These are phyloP conservation scores for Clarias fuscus DNA, from an alignment of 2,797 vertebrate species.

Conservation along the genomic window DNA sequence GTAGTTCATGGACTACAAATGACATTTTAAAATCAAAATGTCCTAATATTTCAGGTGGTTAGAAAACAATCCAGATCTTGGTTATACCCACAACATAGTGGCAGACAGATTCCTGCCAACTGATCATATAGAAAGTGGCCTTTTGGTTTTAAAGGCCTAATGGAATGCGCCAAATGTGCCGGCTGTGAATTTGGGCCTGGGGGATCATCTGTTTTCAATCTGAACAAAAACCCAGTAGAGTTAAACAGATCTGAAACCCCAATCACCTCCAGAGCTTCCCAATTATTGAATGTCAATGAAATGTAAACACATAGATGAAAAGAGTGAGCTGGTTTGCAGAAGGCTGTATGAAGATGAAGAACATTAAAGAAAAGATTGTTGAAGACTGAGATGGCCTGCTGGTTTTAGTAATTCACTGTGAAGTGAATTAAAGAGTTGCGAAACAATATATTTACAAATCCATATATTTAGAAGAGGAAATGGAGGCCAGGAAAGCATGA, in stretches of 20 bases:
- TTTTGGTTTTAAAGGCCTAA: slow-evolving; percentile 25
- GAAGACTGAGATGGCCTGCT: not conserved
- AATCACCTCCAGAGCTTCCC: slow-evolving; percentile 27
- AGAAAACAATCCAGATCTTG: not conserved
- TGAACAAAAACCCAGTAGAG: slow-evolving; percentile 26
- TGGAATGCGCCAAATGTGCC: slow-evolving; percentile 33
- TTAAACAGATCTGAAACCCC: slow-evolving; percentile 26
- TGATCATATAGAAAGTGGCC: slow-evolving; percentile 1
- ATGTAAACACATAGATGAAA: slow-evolving; percentile 13
- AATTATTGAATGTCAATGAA: slow-evolving; percentile 28
- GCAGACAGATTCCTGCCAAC: not conserved
- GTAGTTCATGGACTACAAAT: not conserved
- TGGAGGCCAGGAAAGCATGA: not conserved
- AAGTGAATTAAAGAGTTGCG: slow-evolving; percentile 25
- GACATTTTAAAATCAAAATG: not conserved
- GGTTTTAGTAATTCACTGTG: not conserved
- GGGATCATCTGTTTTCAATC: slow-evolving; percentile 49
- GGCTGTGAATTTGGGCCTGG: slow-evolving; percentile 11
- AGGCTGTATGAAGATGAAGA: not conserved
- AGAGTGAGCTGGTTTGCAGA: not conserved
- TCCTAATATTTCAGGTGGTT: not conserved
- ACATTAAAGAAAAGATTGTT: not conserved
- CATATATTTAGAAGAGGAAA: not conserved
- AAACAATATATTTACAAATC: slow-evolving; percentile 4
- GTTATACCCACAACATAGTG: not conserved